phyloP scores from a whole-genome alignment of 2,888 invertebrate species.

The Vanessa cardui region DNA sequence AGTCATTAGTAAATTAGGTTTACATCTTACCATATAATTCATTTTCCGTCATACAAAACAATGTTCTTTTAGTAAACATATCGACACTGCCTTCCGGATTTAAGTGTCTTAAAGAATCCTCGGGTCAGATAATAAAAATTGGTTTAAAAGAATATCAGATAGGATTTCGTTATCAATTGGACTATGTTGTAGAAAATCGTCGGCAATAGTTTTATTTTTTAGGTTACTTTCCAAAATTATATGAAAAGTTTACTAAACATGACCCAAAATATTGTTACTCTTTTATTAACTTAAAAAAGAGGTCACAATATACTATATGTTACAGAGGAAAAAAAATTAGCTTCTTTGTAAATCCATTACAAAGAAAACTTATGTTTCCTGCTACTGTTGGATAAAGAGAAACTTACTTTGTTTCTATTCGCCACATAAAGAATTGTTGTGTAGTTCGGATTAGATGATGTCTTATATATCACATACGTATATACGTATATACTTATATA shows the following conservation, averaged over 20 bases:
- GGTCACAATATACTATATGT: constrained; percentile 13
- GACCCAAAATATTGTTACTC: not conserved
- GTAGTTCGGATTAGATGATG: constrained; percentile 1
- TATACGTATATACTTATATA: too few relatives aligned
- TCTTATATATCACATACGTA: not conserved
- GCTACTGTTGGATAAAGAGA: constrained; percentile 9
- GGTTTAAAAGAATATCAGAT: too few relatives aligned
- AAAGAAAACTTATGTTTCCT: constrained; percentile 18
- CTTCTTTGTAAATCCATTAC: constrained; percentile 22
- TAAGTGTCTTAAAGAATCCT: too few relatives aligned
- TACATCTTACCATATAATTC: too few relatives aligned
- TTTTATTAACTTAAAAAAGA: constrained; percentile 10
- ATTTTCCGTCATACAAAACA: too few relatives aligned
- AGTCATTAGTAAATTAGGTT: too few relatives aligned
- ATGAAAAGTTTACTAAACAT: not conserved
- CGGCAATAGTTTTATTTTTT: not conserved
- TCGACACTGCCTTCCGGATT: too few relatives aligned
- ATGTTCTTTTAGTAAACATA: too few relatives aligned
- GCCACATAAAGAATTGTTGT: not conserved
- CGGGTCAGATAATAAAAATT: too few relatives aligned
- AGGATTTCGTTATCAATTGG: not conserved
- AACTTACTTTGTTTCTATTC: constrained; percentile 9
- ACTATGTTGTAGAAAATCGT: not conserved
- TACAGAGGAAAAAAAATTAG: constrained; percentile 18
- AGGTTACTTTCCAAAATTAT: not conserved